These are phyloP conservation scores for Mirounga angustirostris DNA, from an alignment of 2,113 vertebrate genomes.

Conservation along the genomic window DNA sequence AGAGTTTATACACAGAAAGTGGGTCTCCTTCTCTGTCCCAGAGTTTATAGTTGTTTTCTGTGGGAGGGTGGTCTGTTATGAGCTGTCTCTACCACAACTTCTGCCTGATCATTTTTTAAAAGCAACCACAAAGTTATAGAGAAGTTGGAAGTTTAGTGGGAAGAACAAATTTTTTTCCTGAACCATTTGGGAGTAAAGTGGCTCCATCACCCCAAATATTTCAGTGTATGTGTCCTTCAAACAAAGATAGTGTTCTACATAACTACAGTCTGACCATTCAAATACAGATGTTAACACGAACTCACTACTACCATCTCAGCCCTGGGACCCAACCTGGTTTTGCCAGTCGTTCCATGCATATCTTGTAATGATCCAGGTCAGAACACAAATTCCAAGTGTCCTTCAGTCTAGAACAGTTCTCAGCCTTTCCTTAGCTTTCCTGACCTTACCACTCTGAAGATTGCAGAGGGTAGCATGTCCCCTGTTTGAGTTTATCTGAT, in stretches of 20 bases:
- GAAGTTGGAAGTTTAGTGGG: background rate
- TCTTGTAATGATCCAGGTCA: background rate
- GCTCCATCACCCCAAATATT: background rate
- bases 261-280: background rate
- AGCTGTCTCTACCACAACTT: background rate
- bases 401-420: background rate
- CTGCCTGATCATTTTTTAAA: background rate
- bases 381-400: rapidly evolving
- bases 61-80: background rate
- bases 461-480: background rate
- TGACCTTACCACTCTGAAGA: background rate
- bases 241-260: no score
- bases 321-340: background rate
- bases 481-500: background rate
- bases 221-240: background rate
- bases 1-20: background rate
- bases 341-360: background rate
- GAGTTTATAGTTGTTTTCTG: background rate
- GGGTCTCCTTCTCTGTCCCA: background rate
- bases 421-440: background rate
- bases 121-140: background rate
- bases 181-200: background rate
- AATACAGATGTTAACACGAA: rapidly evolving
- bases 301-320: background rate
- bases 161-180: background rate